Base-by-base conservation (phyloP, 2,888 invertebrate genomes). In the Luperina testacea region DNA sequence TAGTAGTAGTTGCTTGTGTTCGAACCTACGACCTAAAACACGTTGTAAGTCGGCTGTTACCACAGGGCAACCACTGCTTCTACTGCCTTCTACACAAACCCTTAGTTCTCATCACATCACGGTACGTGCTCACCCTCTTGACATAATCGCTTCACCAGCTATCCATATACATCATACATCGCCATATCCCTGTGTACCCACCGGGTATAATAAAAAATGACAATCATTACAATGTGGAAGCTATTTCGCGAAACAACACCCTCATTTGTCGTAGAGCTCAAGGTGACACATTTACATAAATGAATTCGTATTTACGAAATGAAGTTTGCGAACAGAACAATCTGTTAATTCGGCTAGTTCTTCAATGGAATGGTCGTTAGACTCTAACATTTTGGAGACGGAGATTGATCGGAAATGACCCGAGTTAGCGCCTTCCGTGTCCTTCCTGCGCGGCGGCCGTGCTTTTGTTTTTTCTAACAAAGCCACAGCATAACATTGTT, bases 371-470 rank as follows among this genome's bases (percentile, higher is more conserved):
- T 84, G 75, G 74, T 80, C 73, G 64, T 67, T 42, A 51, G 69
- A 77, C 81, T 57, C 9, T 80, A 68, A 77, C 81, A 76, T 87
- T 87, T 82, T 85, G 80, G 79, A 17, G 74, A 72, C 90, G 90
- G 90, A 91, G 89, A 92, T 92, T 91, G 90, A 84, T 75, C 81
- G 92, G 91, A 92, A 92, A 91, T 91, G 77, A 87, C 80, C 75
- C n/a, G 80, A 89, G 90, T 89, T 90, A 85, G 82, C 86, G 64
- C 77, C 85, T 90, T 84, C 90, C 78, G 64, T 72, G 71, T 64
- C 27, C 70, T 77, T 61, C 75, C 48, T 65, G n/a, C 70, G 74
- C 80, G 78, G 51, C 64, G 59, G 70, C 78, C 68, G 65, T n/a
- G 67, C 77, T 76, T 84, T 88, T 83, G 80, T 86, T 82, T 77